Base-by-base conservation (phyloP, 2,888 invertebrate genomes). In the Gortyna flavago region DNA sequence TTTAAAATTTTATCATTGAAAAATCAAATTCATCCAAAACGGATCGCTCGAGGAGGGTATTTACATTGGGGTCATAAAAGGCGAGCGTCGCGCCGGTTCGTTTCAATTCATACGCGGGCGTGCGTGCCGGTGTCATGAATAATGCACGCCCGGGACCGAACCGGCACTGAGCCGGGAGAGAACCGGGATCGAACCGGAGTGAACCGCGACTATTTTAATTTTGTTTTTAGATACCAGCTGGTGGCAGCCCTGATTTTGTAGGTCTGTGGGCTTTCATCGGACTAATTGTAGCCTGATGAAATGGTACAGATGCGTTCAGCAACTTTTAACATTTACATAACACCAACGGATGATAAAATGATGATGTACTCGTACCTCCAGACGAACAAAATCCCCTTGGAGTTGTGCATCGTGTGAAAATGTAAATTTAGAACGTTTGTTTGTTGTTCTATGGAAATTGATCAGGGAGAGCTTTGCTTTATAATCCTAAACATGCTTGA, bases 21-120 rank as follows among this genome's bases (percentile, higher is more conserved):
- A 88, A 87, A 85, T 89, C 83, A 89, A 86, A 87, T 83, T 75
- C 77, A 84, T 85, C 80, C 69, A 62, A 80, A 80, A 85, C 62
- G 80, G 80, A 85, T 86, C 75, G 72, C 69, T 80, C 64, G 72
- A 84, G 77, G 68, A 84, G 70, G 82, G 81, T 91, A 90, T 91
- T 91, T 92, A 89, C 91, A 92, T 92, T 86, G 85, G 86, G 79
- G 82, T 88, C 85, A 89, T 90, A 92, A 91, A 92, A 90, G 90
- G 87, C 86, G 80, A 88, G 74, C 84, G 89, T 88, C 87, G 86
- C 79, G 74, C 72, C 83, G 84, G 84, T 79, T 87, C 89, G 90
- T 91, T 91, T 90, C 91, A 90, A 92, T 92, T 92, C 92, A 92
- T 92, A 90, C 89, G 88, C 90, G 89, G 80, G 88, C 91, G 89